Evolutionary conservation across 1,140 invertebrate genomes (phyloP), one percentile per base, ranked within the genome.

Genomic region (Macrotrachela quadricornifera): DNA sequence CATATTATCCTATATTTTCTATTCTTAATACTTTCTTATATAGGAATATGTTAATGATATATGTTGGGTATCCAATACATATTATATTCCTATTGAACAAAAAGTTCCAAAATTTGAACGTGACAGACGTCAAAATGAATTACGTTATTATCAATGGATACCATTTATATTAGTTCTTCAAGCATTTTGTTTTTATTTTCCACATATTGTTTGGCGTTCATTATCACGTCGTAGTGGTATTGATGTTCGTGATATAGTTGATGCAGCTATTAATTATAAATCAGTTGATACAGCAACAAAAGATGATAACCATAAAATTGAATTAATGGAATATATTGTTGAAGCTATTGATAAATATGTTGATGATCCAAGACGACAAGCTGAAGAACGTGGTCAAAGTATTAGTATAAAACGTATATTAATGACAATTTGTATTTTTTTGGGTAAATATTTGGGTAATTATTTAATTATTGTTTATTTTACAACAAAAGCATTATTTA

Each of bases 391-490:
- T 3, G 15, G 10, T 42, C 38, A 39, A 36, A 15, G 18, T 14
- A 14, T 49, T 9, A 44, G 38, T 21, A 36, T 53, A 41, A 46
- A 48, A 30, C 51, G 51, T 36, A 14, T 53, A 12, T 10, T 53
- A 36, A 38, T 14, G 64, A 67, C 36, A 12, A 15, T 53, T 43
- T 53, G 50, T 47, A 40, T 46, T 36, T 44, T 56, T 14, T 42
- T 62, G 21, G 70, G 70, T 39, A 72, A 71, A 58, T 63, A 68
- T 12, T 69, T 71, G 51, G 73, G 73, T 15, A 67, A 68, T 30
- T 74, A 67, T 59, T 61, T 74, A 10, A 66, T 66, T 0, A 62
- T 64, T 10, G 60, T 74, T 10, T 75, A 74, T 57, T 61, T 74
- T 38, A 64, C 69, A 50, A 66, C 69, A 17, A 74, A 74, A 56